These are phyloP conservation scores for Cinclus mexicanus DNA, from an alignment of 2,113 vertebrate genomes.

Conservation along the genomic window DNA sequence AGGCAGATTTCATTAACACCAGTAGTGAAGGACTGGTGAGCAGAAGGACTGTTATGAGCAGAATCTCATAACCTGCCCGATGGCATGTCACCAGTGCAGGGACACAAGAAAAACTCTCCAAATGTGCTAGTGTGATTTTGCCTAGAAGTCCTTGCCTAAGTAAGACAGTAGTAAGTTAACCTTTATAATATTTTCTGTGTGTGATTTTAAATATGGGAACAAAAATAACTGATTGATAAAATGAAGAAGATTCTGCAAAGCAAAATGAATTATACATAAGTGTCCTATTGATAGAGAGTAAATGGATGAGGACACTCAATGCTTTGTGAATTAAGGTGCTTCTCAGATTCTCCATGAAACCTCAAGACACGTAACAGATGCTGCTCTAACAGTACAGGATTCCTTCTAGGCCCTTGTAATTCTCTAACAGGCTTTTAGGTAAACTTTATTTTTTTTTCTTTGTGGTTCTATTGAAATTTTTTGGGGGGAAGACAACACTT, in stretches of 20 bases:
- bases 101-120: neutral
- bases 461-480: neutral
- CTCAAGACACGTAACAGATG: neutral
- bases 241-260: neutral
- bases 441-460: neutral
- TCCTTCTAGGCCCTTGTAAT: neutral
- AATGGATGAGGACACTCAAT: neutral
- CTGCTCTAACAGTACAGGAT: neutral
- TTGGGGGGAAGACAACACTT: neutral
- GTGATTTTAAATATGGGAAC: neutral
- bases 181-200: neutral
- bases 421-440: neutral
- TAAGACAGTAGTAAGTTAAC: neutral
- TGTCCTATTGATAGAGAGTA: neutral
- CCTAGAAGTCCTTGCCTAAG: neutral
- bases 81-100: fast-evolving
- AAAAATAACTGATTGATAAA: neutral
- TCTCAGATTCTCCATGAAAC: neutral
- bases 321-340: neutral
- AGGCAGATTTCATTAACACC: neutral
- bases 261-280: fast-evolving
- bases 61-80: neutral
- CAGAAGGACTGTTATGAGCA: neutral
- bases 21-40: neutral
- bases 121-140: neutral